Evolutionary conservation across 2,888 invertebrate species (phyloP).

Genomic region (Aproaerema taeniolella): DNA sequence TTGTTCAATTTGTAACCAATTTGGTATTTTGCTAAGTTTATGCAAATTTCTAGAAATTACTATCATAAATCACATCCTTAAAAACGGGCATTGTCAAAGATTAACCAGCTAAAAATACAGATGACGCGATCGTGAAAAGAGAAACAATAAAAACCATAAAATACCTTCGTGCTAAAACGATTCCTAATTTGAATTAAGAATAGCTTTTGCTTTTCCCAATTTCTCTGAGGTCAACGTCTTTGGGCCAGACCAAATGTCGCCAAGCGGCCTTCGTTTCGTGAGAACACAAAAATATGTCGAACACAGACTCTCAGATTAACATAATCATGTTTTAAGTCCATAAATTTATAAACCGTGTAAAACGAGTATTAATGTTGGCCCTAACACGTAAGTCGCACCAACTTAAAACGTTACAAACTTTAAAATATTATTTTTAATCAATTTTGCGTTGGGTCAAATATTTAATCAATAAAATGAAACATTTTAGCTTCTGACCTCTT

Average conservation of each 20-base stretch:
- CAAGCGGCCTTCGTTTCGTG: constrained; percentile 59
- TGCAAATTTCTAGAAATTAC: not conserved
- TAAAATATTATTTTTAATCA: constrained; percentile 4
- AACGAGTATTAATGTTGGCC: constrained; percentile 10
- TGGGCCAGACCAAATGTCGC: constrained; percentile 60
- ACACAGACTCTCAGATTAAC: constrained; percentile 45
- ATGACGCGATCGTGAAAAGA: not conserved
- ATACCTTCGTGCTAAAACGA: not conserved
- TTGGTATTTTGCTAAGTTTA: too few relatives aligned
- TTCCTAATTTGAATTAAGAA: constrained; percentile 7
- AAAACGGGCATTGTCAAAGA: not conserved
- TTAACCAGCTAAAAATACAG: not conserved
- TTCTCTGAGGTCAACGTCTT: constrained; percentile 48
- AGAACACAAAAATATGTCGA: constrained; percentile 54
- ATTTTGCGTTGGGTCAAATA: not conserved
- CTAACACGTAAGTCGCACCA: constrained; percentile 3
- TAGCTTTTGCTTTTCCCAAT: constrained; percentile 21
- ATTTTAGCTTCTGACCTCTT: too few relatives aligned
- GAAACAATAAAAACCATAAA: not conserved
- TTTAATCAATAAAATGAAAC: constrained; percentile 2
- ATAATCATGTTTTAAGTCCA: constrained; percentile 58
- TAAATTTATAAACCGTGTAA: constrained; percentile 33
- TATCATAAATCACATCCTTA: not conserved
- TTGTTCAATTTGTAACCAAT: too few relatives aligned
- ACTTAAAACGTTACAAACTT: not conserved